Conservation (phyloP, 2,113 vertebrate genomes). For the Lycaon pictus region DNA sequence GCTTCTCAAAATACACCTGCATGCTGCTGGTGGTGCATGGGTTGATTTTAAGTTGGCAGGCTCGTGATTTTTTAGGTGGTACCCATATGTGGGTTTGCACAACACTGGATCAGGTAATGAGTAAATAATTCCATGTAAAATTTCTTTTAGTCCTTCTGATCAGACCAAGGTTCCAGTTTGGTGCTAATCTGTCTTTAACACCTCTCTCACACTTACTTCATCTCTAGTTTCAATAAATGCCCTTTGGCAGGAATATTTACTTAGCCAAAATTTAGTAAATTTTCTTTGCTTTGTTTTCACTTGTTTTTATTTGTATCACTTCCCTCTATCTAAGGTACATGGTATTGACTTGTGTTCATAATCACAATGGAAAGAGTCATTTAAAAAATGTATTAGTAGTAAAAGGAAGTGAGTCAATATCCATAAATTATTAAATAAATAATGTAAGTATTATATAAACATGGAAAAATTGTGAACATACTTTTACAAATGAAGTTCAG, state of each 20-base stretch:
- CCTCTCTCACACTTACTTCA: neutral
- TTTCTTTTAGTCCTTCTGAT: neutral
- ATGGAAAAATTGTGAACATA: neutral
- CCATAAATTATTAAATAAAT: neutral
- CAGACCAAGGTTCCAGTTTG: neutral
- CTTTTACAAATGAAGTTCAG: neutral
- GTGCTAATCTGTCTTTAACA: neutral
- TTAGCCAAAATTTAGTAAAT: neutral
- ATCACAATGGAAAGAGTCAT: neutral
- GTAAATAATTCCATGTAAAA: slow-evolving; percentile 17
- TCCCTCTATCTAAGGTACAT: neutral
- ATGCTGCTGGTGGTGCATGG: neutral
- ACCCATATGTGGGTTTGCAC: neutral
- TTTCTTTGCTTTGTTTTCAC: slow-evolving; percentile 48
- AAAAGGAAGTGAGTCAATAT: neutral
- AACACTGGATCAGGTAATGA: neutral
- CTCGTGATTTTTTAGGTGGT: neutral
- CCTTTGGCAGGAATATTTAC: neutral
- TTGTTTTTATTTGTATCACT: neutral
- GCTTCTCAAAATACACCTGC: neutral
- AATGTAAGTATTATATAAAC: neutral
- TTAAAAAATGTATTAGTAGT: neutral
- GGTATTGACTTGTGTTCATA: neutral
- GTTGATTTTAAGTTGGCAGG: neutral
- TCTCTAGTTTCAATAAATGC: neutral